Conservation (phyloP, 2,113 vertebrate species). For the Rattus rattus region DNA sequence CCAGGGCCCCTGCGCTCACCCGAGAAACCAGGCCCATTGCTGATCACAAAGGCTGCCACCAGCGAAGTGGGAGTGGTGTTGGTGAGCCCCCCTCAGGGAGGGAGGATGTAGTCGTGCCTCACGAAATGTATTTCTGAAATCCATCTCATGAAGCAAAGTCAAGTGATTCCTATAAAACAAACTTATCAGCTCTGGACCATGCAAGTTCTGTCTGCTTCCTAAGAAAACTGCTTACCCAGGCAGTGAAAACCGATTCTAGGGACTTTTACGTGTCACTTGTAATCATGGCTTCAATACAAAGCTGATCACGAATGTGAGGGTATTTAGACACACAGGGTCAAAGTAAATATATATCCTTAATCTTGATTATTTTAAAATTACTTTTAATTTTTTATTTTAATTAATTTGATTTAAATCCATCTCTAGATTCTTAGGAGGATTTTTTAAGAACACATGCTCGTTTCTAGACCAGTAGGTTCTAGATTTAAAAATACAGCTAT, state of each 20-base stretch:
- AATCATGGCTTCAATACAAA: neutral
- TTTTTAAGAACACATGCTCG: neutral
- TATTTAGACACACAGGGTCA: conserved; percentile 15
- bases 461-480: neutral
- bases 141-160: conserved; percentile 98
- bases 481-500: conserved; percentile 35
- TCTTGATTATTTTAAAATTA: neutral
- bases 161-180: conserved; percentile 92
- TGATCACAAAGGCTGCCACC: conserved; percentile 97
- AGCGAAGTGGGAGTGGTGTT: conserved; percentile 97
- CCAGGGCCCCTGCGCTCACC: conserved; percentile 96
- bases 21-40: conserved; percentile 91
- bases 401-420: neutral
- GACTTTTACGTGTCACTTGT: neutral
- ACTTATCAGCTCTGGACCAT: neutral
- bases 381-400: neutral
- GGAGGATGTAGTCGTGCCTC: conserved; percentile 95
- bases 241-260: neutral
- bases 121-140: conserved; percentile 98
- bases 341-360: neutral
- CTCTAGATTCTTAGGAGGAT: neutral
- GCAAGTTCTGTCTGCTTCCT: neutral
- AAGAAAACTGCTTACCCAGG: neutral
- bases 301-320: neutral
- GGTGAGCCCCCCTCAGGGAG: conserved; percentile 94